Evolutionary conservation across 2,888 invertebrate species (phyloP).

Genomic region (Trichacis sp.): DNA sequence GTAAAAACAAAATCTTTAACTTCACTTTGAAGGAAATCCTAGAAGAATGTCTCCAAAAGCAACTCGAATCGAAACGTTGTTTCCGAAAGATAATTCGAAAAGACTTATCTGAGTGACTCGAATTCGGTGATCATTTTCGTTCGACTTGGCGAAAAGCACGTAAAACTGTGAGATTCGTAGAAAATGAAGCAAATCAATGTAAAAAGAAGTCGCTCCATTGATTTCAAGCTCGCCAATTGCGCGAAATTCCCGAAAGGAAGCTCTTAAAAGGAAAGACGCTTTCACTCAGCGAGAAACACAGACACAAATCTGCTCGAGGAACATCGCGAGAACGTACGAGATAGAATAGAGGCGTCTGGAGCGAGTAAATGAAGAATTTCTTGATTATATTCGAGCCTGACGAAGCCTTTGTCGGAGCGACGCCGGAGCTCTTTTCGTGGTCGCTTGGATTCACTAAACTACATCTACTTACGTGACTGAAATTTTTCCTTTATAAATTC

Average conservation of each 20-base stretch:
- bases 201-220: slow-evolving; percentile 19
- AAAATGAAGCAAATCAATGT: slow-evolving; percentile 25
- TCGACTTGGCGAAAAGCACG: slow-evolving; percentile 11
- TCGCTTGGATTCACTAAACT: slow-evolving; percentile 28
- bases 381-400: slow-evolving; percentile 37
- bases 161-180: slow-evolving; percentile 12
- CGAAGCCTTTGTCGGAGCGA: slow-evolving; percentile 17
- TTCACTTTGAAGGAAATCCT: too few relatives aligned
- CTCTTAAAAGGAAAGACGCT: slow-evolving; percentile 20
- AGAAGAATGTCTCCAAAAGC: too few relatives aligned
- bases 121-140: background rate
- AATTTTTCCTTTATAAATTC: background rate
- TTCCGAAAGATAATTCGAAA: too few relatives aligned
- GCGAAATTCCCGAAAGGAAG: slow-evolving; percentile 22
- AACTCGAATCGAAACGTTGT: too few relatives aligned
- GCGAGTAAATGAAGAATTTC: slow-evolving; percentile 39
- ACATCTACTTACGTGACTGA: slow-evolving; percentile 15
- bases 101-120: too few relatives aligned
- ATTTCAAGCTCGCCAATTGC: slow-evolving; percentile 24
- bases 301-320: slow-evolving; percentile 21
- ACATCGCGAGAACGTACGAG: background rate
- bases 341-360: slow-evolving; percentile 3
- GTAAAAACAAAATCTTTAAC: too few relatives aligned
- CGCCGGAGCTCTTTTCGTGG: slow-evolving; percentile 26
- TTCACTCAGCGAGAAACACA: slow-evolving; percentile 18